These are phyloP conservation scores for Picathartes gymnocephalus DNA, from an alignment of 2,113 vertebrate genomes.

Conservation along the genomic window DNA sequence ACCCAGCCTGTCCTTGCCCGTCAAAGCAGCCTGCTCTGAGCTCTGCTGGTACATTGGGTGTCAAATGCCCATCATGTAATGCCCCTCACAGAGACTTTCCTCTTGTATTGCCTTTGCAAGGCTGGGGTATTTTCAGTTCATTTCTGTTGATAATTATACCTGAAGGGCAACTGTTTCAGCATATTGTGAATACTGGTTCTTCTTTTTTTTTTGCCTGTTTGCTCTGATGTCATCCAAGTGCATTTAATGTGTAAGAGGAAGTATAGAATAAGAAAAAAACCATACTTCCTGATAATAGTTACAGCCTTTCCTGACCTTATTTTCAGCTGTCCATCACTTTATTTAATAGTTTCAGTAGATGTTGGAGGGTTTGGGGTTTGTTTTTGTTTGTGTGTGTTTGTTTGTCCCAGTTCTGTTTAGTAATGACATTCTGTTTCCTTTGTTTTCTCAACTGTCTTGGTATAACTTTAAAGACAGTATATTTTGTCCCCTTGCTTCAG, in stretches of 20 bases:
- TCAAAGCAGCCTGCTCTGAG: neutral
- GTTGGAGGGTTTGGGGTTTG: neutral
- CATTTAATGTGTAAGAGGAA: neutral
- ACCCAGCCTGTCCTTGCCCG: neutral
- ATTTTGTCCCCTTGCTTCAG: neutral
- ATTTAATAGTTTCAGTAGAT: neutral
- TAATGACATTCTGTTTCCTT: neutral
- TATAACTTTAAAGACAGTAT: neutral
- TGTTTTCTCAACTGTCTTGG: neutral
- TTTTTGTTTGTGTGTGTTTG: neutral
- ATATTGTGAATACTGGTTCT: neutral
- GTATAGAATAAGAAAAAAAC: neutral
- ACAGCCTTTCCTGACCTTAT: neutral
- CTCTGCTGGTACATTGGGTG: neutral
- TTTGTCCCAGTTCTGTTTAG: neutral
- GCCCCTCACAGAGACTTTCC: fast-evolving
- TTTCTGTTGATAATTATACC: neutral
- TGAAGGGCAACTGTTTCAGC: neutral
- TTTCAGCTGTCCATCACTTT: neutral
- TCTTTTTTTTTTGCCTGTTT: neutral
- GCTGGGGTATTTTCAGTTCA: neutral
- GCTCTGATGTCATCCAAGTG: neutral
- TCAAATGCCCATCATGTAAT: neutral
- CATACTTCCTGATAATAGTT: neutral
- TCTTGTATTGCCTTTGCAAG: neutral